Conservation (phyloP, 1,140 invertebrate genomes). For the Drosophila saltans region DNA sequence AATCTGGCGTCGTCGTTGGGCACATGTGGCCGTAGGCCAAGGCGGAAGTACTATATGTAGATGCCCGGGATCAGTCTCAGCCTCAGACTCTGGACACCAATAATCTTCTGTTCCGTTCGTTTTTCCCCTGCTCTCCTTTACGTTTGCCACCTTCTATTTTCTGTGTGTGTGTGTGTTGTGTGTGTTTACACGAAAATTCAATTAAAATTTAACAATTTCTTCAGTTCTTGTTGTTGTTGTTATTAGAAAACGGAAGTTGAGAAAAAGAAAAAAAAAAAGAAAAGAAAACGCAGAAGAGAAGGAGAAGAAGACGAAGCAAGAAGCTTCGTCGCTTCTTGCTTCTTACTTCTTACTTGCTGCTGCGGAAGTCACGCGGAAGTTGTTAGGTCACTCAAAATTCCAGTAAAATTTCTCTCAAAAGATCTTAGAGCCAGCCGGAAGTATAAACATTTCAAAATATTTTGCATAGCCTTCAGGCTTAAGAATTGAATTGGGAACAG, state of each 20-base stretch:
- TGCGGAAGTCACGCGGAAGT: conserved; percentile 79
- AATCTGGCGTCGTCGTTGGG: conserved; percentile 63
- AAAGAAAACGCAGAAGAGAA: conserved; percentile 2
- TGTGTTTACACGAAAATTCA: conserved; percentile 80
- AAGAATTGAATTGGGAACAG: conserved; percentile 25
- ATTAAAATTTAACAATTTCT: conserved; percentile 65
- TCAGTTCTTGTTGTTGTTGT: conserved; percentile 29
- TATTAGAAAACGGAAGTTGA: conserved; percentile 63
- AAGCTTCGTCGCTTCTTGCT: no score
- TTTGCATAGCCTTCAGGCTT: conserved; percentile 60
- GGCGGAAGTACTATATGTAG: conserved; percentile 41
- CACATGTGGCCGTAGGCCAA: conserved; percentile 60
- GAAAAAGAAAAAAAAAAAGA: conserved; percentile 3
- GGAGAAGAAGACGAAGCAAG: conserved; percentile 23
- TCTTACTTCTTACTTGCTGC: conserved; percentile 1
- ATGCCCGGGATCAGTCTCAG: conserved; percentile 31
- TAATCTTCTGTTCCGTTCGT: conserved; percentile 24
- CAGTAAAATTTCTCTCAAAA: conserved; percentile 59
- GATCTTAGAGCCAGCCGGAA: conserved; percentile 43
- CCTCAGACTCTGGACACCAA: conserved; percentile 41
- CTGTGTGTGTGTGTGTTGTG: background rate
- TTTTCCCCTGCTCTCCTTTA: background rate
- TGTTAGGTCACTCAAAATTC: conserved; percentile 73
- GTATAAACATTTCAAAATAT: conserved; percentile 38
- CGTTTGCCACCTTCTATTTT: conserved; percentile 11